phyloP scores from a whole-genome alignment of 2,113 vertebrate species.

The Alethe castanea region DNA sequence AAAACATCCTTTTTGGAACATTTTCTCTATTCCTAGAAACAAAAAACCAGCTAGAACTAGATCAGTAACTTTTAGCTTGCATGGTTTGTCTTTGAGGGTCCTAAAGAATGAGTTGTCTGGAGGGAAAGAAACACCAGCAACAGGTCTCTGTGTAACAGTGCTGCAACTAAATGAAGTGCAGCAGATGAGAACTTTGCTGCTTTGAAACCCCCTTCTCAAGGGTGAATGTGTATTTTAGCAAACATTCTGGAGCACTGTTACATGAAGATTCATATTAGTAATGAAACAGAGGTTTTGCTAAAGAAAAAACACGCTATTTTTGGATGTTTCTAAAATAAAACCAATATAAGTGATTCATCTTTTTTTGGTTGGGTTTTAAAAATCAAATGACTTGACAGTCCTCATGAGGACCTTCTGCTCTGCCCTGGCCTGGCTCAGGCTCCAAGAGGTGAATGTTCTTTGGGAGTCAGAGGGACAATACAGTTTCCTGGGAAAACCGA shows the following conservation, averaged over 20 bases:
- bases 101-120: neutral
- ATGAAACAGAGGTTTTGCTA: constrained; percentile 48
- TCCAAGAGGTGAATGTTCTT: neutral
- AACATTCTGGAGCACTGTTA: neutral
- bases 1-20: neutral
- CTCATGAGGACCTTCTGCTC: neutral
- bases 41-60: neutral
- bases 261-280: neutral
- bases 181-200: neutral
- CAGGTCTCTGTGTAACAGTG: neutral
- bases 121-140: constrained; percentile 58
- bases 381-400: too few relatives aligned
- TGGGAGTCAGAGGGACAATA: neutral
- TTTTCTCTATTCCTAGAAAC: neutral
- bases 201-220: neutral
- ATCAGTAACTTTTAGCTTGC: neutral
- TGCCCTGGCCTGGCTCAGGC: accelerated
- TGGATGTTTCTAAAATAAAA: constrained; percentile 69
- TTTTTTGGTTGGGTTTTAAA: neutral
- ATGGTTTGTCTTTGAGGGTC: neutral
- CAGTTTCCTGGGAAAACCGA: too few relatives aligned
- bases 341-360: neutral
- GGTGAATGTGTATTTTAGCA: neutral
- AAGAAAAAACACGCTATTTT: constrained; percentile 51
- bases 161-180: neutral